Evolutionary conservation across 2,113 vertebrate genomes (phyloP).

Genomic region (Stigmatopora nigra): DNA sequence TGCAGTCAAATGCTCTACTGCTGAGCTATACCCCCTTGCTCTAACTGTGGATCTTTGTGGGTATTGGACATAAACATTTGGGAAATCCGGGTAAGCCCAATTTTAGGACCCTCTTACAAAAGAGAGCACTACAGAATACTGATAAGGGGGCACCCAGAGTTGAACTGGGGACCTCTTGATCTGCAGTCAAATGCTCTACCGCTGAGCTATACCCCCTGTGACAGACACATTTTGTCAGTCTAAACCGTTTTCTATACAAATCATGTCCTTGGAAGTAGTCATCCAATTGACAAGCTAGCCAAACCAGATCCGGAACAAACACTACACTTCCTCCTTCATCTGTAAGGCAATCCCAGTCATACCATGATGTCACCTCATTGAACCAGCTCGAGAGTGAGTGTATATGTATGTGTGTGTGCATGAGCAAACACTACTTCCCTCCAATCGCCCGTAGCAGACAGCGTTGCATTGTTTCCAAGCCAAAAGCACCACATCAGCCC

Average conservation of each 20-base stretch:
- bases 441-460: slow-evolving; percentile 45
- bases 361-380: slow-evolving; percentile 49
- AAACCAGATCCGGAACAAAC: slow-evolving; percentile 36
- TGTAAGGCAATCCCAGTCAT: slow-evolving; percentile 24
- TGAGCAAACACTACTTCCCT: slow-evolving; percentile 27
- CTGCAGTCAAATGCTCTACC: no score
- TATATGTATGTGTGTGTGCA: slow-evolving; percentile 12
- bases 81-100: no score
- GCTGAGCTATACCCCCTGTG: no score
- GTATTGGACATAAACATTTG: no score
- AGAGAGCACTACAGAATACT: no score
- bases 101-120: no score
- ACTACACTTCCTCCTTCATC: slow-evolving; percentile 43
- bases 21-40: slow-evolving; percentile 52
- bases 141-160: no score
- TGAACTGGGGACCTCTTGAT: no score
- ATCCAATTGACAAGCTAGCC: neutral
- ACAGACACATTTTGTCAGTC: no score
- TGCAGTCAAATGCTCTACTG: slow-evolving; percentile 80
- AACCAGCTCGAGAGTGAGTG: slow-evolving; percentile 2
- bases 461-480: slow-evolving; percentile 54
- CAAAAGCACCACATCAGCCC: slow-evolving; percentile 52
- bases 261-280: neutral
- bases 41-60: no score
- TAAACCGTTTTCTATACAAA: no score